Evolutionary conservation across 2,797 vertebrate species (phyloP).

Genomic region (Microchirus variegatus): DNA sequence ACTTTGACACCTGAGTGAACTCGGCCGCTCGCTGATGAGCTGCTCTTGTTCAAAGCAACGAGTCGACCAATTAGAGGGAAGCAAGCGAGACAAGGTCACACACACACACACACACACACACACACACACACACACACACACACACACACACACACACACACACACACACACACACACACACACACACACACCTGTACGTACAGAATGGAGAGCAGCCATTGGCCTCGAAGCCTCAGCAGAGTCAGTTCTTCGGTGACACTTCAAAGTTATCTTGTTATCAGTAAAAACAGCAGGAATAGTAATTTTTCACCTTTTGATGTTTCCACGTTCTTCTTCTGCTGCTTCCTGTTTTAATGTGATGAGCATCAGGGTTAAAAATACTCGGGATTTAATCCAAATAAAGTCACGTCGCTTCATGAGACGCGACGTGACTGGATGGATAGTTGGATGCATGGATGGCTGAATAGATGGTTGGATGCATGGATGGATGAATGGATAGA

Average conservation of each 20-base stretch:
- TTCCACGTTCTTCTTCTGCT: conserved; percentile 19
- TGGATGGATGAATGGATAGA: too few species aligned
- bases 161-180: conserved; percentile 64
- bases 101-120: conserved; percentile 62
- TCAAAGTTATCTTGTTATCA: conserved; percentile 80
- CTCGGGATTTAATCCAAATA: too few species aligned
- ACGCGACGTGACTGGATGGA: too few species aligned
- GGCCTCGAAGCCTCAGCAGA: too few species aligned
- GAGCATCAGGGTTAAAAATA: conserved; percentile 60
- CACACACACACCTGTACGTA: neutral
- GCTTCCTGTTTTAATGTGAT: conserved; percentile 61
- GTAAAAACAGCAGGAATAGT: conserved; percentile 69
- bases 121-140: conserved; percentile 7
- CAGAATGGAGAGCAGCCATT: too few species aligned
- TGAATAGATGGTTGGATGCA: too few species aligned
- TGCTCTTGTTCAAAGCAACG: conserved; percentile 60
- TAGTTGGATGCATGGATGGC: too few species aligned
- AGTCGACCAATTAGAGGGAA: conserved; percentile 72
- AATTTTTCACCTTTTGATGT: conserved; percentile 78
- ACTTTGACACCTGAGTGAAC: conserved; percentile 71
- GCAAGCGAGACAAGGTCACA: conserved; percentile 66
- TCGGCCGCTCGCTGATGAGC: conserved; percentile 51
- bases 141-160: conserved; percentile 64
- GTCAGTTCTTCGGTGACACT: conserved; percentile 54
- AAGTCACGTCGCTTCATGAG: too few species aligned